A percentile compares a stretch with the other conserved stretches of the same genome.
Evolutionary conservation across 2,797 vertebrate genomes (phyloP).

Genomic region (Leptoclinus maculatus): DNA sequence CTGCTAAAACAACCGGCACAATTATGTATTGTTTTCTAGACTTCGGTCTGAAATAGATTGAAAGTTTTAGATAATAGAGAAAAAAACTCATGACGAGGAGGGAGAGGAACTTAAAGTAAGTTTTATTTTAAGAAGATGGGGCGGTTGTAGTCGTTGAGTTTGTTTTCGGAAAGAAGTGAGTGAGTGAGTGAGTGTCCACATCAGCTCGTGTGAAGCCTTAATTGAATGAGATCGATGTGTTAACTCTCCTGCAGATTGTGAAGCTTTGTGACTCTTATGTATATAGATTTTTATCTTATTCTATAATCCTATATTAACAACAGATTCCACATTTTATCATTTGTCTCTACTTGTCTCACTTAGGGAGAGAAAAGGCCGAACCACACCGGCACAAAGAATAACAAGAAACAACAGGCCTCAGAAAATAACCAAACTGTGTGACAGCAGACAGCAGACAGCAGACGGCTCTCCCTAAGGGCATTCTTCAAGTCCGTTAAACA

Average conservation of each 20-base stretch:
- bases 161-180: background rate
- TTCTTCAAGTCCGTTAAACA: constrained; percentile 76
- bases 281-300: background rate
- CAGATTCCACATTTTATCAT: background rate
- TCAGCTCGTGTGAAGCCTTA: background rate
- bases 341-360: constrained; percentile 8
- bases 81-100: constrained; percentile 1
- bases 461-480: constrained; percentile 25
- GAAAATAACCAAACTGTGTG: constrained; percentile 43
- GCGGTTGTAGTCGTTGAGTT: background rate
- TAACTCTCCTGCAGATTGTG: constrained; percentile 71
- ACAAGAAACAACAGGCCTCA: constrained; percentile 48
- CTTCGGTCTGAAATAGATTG: constrained; percentile 68
- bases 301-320: accelerated
- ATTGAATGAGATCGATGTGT: constrained; percentile 3
- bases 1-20: constrained; percentile 83
- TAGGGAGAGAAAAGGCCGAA: constrained; percentile 70
- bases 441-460: background rate
- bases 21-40: constrained; percentile 79
- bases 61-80: constrained; percentile 50
- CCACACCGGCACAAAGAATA: constrained; percentile 24
- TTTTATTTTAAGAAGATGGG: background rate
- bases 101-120: background rate
- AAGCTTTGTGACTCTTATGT: constrained; percentile 72
- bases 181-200: background rate